phyloP scores from a whole-genome alignment of 2,113 vertebrate species.

The Aleadryas rufinucha region DNA sequence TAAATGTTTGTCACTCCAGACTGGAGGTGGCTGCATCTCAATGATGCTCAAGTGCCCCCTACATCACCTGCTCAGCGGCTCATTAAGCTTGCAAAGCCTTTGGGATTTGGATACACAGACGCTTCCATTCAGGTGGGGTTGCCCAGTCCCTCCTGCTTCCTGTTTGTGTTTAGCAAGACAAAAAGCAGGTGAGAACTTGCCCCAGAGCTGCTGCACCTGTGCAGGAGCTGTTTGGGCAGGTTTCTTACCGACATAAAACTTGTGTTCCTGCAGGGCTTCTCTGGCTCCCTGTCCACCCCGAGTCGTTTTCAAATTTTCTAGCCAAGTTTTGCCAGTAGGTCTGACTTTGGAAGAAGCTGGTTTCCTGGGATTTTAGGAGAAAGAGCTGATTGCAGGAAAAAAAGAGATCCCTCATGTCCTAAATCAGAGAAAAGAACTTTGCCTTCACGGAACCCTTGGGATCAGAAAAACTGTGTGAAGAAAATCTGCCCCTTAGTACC shows the following conservation, averaged over 20 bases:
- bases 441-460: not conserved
- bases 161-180: not conserved
- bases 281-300: not conserved
- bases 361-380: not conserved
- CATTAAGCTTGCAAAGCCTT: conserved; percentile 16
- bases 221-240: not conserved
- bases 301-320: not conserved
- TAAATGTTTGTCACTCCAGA: not conserved
- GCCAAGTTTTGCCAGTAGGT: not conserved
- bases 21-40: conserved; percentile 31
- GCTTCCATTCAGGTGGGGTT: not conserved
- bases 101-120: conserved; percentile 19
- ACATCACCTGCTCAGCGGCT: not conserved
- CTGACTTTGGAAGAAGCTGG: not conserved
- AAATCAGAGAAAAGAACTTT: not conserved
- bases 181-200: conserved; percentile 9
- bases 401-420: not conserved
- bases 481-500: not conserved
- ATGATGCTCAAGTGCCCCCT: conserved; percentile 4
- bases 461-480: not conserved
- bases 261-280: not conserved
- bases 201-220: not conserved
- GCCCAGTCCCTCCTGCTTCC: not conserved
- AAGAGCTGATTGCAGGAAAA: not conserved
- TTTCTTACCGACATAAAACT: not conserved